These are phyloP conservation scores for Myopa testacea DNA, from an alignment of 2,888 invertebrate genomes.

Conservation along the genomic window DNA sequence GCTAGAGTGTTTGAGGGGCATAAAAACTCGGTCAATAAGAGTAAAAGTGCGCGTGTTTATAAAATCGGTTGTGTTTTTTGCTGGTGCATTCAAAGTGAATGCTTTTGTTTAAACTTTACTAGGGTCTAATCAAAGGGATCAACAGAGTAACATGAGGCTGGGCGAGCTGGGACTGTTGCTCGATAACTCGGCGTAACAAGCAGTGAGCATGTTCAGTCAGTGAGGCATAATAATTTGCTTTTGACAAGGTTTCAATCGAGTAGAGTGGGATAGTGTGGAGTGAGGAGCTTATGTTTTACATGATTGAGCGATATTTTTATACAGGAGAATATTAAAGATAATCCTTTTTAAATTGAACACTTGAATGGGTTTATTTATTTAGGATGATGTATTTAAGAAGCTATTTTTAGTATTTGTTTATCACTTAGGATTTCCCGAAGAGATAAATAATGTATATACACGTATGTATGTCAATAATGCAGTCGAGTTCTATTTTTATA, in stretches of 20 bases:
- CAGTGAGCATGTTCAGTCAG: not conserved
- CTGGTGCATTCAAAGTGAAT: not conserved
- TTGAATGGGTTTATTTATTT: too few species aligned
- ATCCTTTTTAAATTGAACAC: too few species aligned
- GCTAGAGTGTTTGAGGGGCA: not conserved
- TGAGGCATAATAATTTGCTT: slow-evolving; percentile 1
- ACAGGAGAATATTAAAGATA: too few species aligned
- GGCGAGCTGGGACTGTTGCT: not conserved
- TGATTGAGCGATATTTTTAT: too few species aligned
- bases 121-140: not conserved
- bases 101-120: not conserved
- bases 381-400: not conserved
- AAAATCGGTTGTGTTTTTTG: not conserved
- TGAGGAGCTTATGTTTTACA: too few species aligned
- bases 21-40: slow-evolving; percentile 19
- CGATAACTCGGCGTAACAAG: not conserved
- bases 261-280: not conserved
- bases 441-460: too few species aligned
- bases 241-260: not conserved
- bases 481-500: too few species aligned
- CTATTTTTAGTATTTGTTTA: too few species aligned
- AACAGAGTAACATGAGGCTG: not conserved
- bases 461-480: too few species aligned
- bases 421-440: too few species aligned
- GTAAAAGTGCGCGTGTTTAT: not conserved